Evolutionary conservation across 2,888 invertebrate genomes (phyloP).

Genomic region (Cantharis rustica): DNA sequence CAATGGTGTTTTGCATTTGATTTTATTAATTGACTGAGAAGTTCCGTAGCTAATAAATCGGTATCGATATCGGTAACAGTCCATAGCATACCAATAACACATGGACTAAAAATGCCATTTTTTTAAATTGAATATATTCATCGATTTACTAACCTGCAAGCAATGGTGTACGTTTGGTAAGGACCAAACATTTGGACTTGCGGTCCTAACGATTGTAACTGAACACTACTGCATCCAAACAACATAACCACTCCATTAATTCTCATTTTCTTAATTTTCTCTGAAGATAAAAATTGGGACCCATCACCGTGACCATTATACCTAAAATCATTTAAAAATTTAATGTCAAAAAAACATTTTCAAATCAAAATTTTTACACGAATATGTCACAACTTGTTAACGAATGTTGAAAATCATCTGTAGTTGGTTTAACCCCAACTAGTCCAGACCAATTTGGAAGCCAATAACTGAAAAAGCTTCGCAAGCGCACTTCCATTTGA

Average conservation of each 20-base stretch:
- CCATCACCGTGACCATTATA: slow-evolving; percentile 76
- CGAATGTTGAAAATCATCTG: slow-evolving; percentile 59
- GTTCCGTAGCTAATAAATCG: slow-evolving; percentile 57
- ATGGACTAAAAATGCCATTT: slow-evolving; percentile 51
- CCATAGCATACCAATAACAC: slow-evolving; percentile 60
- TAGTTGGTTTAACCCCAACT: slow-evolving; percentile 58
- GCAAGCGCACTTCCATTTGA: slow-evolving; percentile 57
- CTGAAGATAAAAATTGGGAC: slow-evolving; percentile 62
- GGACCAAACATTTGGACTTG: slow-evolving; percentile 57
- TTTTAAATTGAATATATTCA: background rate
- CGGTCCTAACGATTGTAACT: slow-evolving; percentile 54
- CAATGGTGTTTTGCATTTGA: slow-evolving; percentile 53
- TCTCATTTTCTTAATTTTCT: slow-evolving; percentile 60
- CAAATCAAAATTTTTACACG: slow-evolving; percentile 57
- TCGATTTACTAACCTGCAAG: slow-evolving; percentile 46
- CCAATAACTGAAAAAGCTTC: slow-evolving; percentile 59
- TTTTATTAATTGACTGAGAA: slow-evolving; percentile 59
- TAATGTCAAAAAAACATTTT: background rate
- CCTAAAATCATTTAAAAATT: slow-evolving; percentile 50
- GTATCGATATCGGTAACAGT: slow-evolving; percentile 59
- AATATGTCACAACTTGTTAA: slow-evolving; percentile 62
- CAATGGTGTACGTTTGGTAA: slow-evolving; percentile 57
- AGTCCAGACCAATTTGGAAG: slow-evolving; percentile 56
- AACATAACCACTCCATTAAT: slow-evolving; percentile 65
- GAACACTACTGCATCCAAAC: slow-evolving; percentile 68